phyloP scores from a whole-genome alignment of 2,113 vertebrate species.

The Ptyas mucosa region DNA sequence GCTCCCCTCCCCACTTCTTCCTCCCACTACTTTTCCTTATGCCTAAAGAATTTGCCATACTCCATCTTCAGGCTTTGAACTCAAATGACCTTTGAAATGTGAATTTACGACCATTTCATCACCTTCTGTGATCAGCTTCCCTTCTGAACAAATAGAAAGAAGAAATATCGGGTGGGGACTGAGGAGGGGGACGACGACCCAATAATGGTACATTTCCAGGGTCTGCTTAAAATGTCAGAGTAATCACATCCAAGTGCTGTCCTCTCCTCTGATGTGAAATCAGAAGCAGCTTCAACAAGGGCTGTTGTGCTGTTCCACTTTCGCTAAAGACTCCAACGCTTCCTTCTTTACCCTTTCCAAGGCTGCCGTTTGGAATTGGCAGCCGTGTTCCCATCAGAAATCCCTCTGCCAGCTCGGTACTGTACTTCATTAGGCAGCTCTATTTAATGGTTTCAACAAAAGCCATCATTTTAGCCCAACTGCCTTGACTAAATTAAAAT shows the following conservation, averaged over 20 bases:
- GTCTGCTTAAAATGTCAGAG: constrained; percentile 69
- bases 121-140: constrained; percentile 57
- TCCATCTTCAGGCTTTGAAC: constrained; percentile 55
- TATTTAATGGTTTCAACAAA: constrained; percentile 82
- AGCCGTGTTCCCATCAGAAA: constrained; percentile 63
- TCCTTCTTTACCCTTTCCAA: constrained; percentile 63
- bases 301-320: constrained; percentile 51
- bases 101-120: constrained; percentile 64
- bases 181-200: constrained; percentile 13
- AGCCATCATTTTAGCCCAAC: constrained; percentile 86
- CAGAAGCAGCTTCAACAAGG: constrained; percentile 35
- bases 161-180: constrained; percentile 46
- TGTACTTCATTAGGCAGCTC: constrained; percentile 83
- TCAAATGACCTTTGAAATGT: constrained; percentile 66
- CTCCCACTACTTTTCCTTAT: constrained; percentile 53
- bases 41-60: constrained; percentile 55
- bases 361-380: constrained; percentile 70
- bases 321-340: constrained; percentile 55
- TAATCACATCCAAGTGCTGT: constrained; percentile 51
- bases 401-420: constrained; percentile 72
- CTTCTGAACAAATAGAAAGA: constrained; percentile 61
- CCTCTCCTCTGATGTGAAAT: constrained; percentile 51
- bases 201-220: constrained; percentile 58
- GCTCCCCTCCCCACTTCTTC: constrained; percentile 12
- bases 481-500: constrained; percentile 86